Evolutionary conservation across 1,140 invertebrate species (phyloP), one percentile per base, ranked within the genome.

Genomic region (Antheraea pernyi): DNA sequence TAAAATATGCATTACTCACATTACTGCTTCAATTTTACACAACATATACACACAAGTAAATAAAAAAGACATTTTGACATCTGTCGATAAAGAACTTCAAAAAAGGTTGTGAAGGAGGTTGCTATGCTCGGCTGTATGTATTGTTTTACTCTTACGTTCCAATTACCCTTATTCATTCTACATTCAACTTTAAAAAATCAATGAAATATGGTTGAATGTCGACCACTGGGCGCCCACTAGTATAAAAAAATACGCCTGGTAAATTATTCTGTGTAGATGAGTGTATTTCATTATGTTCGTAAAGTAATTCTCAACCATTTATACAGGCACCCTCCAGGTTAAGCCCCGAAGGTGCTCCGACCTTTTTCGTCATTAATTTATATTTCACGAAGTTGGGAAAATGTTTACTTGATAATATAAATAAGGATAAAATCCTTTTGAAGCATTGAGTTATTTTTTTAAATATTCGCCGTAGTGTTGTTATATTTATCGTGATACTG

Each of bases 231-330:
- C n/a, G n/a, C n/a, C n/a, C n/a, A n/a, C n/a, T n/a, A n/a, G 22
- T 30, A 30, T 30, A 30, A 30, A 30, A 30, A 30, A 30, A 30
- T 30, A 30, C 22, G 59, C 37, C n/a, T 48, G 18, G 16, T 6
- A 65, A 64, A 64, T 48, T n/a, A n/a, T n/a, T 65, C 37, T 13
- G 64, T 18, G 16, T 39, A 19, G 8, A 19, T 39, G 11, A 42
- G 36, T 39, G 37, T 65, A 46, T 65, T 65, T 42, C 63, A 65
- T 65, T 65, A 65, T 53, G 37, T 19, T 19, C 19, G 3, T 19
- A 53, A 65, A 53, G 48, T 65, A 48, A 65, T 65, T 65, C 46
- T n/a, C 6, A 16, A 46, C 18, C 37, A 46, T 65, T 65, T 65
- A 65, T 53, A 36, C 22, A 22, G 42, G 64, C 37, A 13, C 39